Evolutionary conservation across 2,888 invertebrate species (phyloP).

Genomic region (Trachelus troglodyta): DNA sequence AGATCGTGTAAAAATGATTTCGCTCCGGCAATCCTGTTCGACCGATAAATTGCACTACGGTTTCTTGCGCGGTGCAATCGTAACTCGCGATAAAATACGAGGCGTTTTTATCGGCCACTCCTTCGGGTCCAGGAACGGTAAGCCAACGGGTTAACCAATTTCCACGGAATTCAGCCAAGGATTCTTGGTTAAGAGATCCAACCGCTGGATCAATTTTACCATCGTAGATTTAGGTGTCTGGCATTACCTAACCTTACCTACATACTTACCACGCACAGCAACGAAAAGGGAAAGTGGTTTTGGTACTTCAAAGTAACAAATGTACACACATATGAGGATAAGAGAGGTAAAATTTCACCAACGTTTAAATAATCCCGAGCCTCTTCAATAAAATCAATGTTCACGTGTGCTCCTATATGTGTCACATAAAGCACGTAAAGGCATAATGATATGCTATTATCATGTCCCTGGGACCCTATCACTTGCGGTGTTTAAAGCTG

Average conservation of each 20-base stretch:
- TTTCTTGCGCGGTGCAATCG: constrained; percentile 54
- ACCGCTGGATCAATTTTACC: neutral
- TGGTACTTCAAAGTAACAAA: neutral
- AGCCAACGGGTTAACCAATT: neutral
- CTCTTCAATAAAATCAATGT: constrained; percentile 8
- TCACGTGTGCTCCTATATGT: constrained; percentile 16
- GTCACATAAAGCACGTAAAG: constrained; percentile 37
- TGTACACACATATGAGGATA: neutral
- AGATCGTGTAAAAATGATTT: constrained; percentile 56
- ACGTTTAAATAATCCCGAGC: neutral
- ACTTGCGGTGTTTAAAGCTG: constrained; percentile 39
- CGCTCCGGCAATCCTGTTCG: constrained; percentile 47
- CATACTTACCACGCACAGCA: neutral
- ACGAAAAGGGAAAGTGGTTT: neutral
- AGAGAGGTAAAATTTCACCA: neutral
- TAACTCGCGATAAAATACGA: constrained; percentile 58
- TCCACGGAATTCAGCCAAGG: neutral
- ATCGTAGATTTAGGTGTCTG: neutral
- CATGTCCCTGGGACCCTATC: constrained; percentile 37
- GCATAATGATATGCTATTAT: constrained; percentile 43
- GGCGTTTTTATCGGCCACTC: constrained; percentile 29
- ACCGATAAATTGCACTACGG: constrained; percentile 51
- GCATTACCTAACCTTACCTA: neutral
- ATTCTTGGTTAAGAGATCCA: neutral
- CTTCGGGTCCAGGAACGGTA: neutral